phyloP scores from a whole-genome alignment of 2,797 vertebrate species.

The Cuniculus paca region DNA sequence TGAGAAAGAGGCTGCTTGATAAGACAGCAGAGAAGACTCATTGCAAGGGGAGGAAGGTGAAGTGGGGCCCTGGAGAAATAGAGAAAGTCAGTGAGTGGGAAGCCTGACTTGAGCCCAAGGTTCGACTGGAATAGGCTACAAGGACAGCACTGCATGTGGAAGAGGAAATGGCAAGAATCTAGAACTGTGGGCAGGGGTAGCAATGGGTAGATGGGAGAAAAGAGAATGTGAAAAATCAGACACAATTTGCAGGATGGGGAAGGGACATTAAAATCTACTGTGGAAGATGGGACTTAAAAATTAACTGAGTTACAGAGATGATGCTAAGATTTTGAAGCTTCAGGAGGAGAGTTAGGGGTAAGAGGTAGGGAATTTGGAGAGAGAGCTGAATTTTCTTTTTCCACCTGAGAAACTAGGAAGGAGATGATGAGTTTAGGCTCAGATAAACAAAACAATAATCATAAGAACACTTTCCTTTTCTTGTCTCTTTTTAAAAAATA shows the following conservation, averaged over 20 bases:
- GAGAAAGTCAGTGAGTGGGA: background rate
- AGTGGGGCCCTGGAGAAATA: background rate
- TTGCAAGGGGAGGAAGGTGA: background rate
- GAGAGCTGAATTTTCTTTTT: background rate
- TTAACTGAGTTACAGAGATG: background rate
- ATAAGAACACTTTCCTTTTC: background rate
- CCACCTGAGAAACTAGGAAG: background rate
- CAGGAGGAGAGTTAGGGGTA: background rate
- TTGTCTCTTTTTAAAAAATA: background rate
- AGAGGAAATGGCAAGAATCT: background rate
- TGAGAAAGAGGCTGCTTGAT: no score
- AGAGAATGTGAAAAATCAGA: background rate
- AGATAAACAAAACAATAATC: background rate
- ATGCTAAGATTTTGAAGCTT: background rate
- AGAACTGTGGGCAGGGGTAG: background rate
- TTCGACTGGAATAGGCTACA: background rate
- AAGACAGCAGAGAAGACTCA: background rate
- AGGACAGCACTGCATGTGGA: background rate
- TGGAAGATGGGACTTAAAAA: slow-evolving; percentile 34
- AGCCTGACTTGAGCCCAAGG: background rate
- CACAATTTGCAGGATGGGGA: background rate
- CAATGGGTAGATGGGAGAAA: background rate
- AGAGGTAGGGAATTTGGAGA: background rate
- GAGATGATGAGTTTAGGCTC: background rate
- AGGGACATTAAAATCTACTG: background rate